Evolutionary conservation across 2,888 invertebrate genomes (phyloP).

Genomic region (Acrobasis suavella): DNA sequence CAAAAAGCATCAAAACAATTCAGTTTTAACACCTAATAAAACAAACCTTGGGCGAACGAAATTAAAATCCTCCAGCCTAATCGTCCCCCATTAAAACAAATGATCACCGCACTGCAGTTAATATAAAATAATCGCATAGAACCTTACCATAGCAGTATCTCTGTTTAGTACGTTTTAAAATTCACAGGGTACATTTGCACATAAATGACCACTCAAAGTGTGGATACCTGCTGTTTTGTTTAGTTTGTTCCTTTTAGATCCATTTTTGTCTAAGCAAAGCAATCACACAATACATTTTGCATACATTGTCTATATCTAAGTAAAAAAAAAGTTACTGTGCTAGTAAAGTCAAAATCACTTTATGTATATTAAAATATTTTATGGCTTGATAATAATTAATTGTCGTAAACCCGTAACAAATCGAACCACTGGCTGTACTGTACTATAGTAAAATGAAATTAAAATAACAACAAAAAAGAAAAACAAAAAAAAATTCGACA

Average conservation of each 20-base stretch:
- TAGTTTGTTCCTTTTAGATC: neutral
- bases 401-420: too few relatives aligned
- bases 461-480: too few relatives aligned
- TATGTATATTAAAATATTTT: too few relatives aligned
- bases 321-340: too few relatives aligned
- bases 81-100: constrained; percentile 18
- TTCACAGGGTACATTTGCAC: constrained; percentile 61
- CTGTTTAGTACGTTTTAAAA: constrained; percentile 59
- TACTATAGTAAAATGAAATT: too few relatives aligned
- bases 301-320: too few relatives aligned
- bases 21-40: constrained; percentile 7
- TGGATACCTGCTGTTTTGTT: constrained; percentile 32
- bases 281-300: too few relatives aligned
- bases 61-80: constrained; percentile 15
- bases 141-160: constrained; percentile 45
- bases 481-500: too few relatives aligned
- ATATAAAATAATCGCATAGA: constrained; percentile 20
- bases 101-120: constrained; percentile 16
- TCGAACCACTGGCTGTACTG: too few relatives aligned
- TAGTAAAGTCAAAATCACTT: too few relatives aligned
- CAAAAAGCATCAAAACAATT: constrained; percentile 2
- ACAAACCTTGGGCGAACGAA: neutral
- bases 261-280: neutral
- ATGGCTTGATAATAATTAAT: too few relatives aligned
- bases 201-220: constrained; percentile 51